phyloP scores from a whole-genome alignment of 2,888 invertebrate species.

The Hypercompe scribonia region DNA sequence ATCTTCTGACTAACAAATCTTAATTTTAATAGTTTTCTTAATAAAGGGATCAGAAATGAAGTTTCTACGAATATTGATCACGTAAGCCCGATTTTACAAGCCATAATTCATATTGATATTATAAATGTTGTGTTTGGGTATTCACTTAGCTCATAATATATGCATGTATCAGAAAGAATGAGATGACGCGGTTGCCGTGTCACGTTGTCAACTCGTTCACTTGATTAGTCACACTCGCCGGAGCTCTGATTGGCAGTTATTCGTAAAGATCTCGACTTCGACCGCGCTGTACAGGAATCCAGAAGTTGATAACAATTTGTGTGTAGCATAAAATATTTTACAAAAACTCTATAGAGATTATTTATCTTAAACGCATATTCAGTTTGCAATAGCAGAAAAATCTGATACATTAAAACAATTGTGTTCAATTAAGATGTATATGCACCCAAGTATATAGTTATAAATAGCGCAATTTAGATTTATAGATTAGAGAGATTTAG shows the following conservation, averaged over 20 bases:
- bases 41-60: too few relatives aligned
- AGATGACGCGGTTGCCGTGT: slow-evolving; percentile 30
- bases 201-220: slow-evolving; percentile 45
- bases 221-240: slow-evolving; percentile 55
- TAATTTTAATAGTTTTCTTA: too few relatives aligned
- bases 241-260: slow-evolving; percentile 62
- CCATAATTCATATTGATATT: not conserved
- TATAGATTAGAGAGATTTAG: too few relatives aligned
- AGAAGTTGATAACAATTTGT: slow-evolving; percentile 45
- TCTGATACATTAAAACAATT: too few relatives aligned
- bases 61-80: too few relatives aligned
- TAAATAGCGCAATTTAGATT: too few relatives aligned
- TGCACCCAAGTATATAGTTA: too few relatives aligned
- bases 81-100: not conserved
- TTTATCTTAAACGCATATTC: too few relatives aligned
- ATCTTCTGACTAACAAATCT: too few relatives aligned
- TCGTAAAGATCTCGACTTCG: slow-evolving; percentile 41
- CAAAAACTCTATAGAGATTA: too few relatives aligned
- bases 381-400: too few relatives aligned
- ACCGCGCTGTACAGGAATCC: slow-evolving; percentile 46
- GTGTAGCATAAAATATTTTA: not conserved
- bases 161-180: slow-evolving; percentile 5
- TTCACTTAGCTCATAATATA: not conserved
- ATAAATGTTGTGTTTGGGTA: not conserved
- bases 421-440: too few relatives aligned